Evolutionary conservation across 2,797 vertebrate genomes (phyloP).

Genomic region (Periophthalmus magnuspinnatus): DNA sequence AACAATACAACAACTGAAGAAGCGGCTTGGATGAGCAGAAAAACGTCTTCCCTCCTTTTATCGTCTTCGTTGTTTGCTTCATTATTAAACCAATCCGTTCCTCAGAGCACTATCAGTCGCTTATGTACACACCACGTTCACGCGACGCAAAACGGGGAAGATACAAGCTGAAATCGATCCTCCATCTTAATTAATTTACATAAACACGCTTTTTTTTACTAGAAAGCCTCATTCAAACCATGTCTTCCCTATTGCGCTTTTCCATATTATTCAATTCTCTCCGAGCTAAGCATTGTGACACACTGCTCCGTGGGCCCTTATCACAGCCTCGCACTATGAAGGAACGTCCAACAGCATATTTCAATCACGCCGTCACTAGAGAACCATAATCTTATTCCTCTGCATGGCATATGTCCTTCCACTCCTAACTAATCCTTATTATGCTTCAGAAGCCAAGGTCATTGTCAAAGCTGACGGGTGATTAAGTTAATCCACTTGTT

Average conservation of each 20-base stretch:
- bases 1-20: no score
- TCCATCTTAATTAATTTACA: no score
- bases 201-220: slow-evolving; percentile 28
- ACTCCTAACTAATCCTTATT: slow-evolving; percentile 76
- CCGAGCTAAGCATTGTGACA: slow-evolving; percentile 38
- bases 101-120: neutral
- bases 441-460: slow-evolving; percentile 77
- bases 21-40: no score
- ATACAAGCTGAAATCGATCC: no score
- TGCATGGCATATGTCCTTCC: slow-evolving; percentile 77
- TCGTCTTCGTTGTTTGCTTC: no score
- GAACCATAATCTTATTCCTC: slow-evolving; percentile 73
- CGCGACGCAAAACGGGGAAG: no score
- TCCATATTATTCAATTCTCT: slow-evolving; percentile 34
- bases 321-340: slow-evolving; percentile 58
- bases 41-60: no score
- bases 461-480: slow-evolving; percentile 78
- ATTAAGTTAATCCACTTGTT: slow-evolving; percentile 83
- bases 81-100: no score
- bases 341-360: slow-evolving; percentile 61
- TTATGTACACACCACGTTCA: neutral
- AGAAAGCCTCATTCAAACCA: slow-evolving; percentile 13
- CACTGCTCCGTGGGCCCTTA: slow-evolving; percentile 52
- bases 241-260: slow-evolving; percentile 12
- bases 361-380: slow-evolving; percentile 73